Evolutionary conservation across 2,797 vertebrate genomes (phyloP), one percentile per base, ranked within the genome.

Genomic region (Melopsittacus undulatus): DNA sequence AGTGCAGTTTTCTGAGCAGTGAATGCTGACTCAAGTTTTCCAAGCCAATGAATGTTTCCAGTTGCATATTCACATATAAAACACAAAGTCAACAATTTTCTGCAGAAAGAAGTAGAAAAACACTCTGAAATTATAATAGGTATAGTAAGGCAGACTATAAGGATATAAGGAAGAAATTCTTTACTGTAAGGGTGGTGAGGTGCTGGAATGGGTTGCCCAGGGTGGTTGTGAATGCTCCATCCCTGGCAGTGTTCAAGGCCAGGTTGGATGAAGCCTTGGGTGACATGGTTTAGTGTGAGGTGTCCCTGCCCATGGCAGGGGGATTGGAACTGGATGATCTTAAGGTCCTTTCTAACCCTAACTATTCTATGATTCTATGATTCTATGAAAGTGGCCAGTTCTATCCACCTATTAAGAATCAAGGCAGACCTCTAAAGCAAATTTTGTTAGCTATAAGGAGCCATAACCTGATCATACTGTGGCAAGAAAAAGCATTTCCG

Each of bases 1-100:
- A 88, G 67, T 4, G 24, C 16, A 48, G 17, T 59, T 73, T 69
- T 84, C 67, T 82, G n/a, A 94, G 42, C 56, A 72, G 24, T 57
- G 27, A 87, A 64, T 7, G 56, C 48, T 72, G 62, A 75, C 73
- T 81, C 38, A 57, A 77, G 46, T 66, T 90, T 90, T 96, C 74
- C 52, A 90, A 92, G 17, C 8, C 86, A 93, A 73, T 52, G n/a
- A 90, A 72, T 38, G 10, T 49, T 93, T 92, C 29, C 42, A 75
- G 57, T 75, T 72, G 57, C 40, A 49, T 62, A 89, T 73, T 64
- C 30, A 76, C 27, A 68, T 5, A 64, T 20, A 67, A 85, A 92
- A 86, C 26, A 54, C 12, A 43, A 83, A 88, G 38, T n/a, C 42
- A 94, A 64, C 23, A 72, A 49, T 52, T 88, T 88, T 79, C 27